These are phyloP conservation scores for Sebastes schlegelii DNA, from an alignment of 2,113 vertebrate genomes.

Conservation along the genomic window DNA sequence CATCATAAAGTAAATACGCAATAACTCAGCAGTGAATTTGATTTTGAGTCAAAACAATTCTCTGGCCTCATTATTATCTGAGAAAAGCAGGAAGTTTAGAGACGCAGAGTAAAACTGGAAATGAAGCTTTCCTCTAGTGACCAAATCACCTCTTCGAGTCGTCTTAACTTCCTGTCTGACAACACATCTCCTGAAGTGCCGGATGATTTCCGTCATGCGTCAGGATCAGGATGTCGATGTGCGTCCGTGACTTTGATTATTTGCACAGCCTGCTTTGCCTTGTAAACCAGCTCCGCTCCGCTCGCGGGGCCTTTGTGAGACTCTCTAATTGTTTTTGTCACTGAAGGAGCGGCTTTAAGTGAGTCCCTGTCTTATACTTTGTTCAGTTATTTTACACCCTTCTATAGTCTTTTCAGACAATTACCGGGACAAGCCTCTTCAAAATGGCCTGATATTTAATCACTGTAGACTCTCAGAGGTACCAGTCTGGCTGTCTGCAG, in stretches of 20 bases:
- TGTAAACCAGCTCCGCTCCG: slow-evolving; percentile 36
- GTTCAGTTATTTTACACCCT: slow-evolving; percentile 55
- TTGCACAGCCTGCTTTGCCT: slow-evolving; percentile 44
- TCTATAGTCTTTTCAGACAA: slow-evolving; percentile 56
- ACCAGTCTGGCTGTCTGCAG: slow-evolving; percentile 59
- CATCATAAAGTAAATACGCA: background rate
- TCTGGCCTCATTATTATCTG: background rate
- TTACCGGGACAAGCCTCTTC: slow-evolving; percentile 62
- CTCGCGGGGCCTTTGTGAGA: background rate
- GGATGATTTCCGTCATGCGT: background rate
- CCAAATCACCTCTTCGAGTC: background rate
- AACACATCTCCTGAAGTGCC: slow-evolving; percentile 14
- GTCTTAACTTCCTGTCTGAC: slow-evolving; percentile 14
- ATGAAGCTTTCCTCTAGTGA: background rate
- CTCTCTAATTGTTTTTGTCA: slow-evolving; percentile 57
- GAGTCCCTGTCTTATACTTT: slow-evolving; percentile 32
- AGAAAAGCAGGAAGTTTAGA: background rate
- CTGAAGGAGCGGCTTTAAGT: slow-evolving; percentile 38
- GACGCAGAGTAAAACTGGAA: background rate
- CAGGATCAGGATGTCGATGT: background rate
- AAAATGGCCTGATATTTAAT: slow-evolving; percentile 74
- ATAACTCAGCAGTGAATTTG: background rate
- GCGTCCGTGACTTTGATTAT: slow-evolving; percentile 10
- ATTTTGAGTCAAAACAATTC: background rate
- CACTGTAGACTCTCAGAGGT: slow-evolving; percentile 70